Evolutionary conservation across 2,888 invertebrate species (phyloP).

Genomic region (Mayetiola destructor): DNA sequence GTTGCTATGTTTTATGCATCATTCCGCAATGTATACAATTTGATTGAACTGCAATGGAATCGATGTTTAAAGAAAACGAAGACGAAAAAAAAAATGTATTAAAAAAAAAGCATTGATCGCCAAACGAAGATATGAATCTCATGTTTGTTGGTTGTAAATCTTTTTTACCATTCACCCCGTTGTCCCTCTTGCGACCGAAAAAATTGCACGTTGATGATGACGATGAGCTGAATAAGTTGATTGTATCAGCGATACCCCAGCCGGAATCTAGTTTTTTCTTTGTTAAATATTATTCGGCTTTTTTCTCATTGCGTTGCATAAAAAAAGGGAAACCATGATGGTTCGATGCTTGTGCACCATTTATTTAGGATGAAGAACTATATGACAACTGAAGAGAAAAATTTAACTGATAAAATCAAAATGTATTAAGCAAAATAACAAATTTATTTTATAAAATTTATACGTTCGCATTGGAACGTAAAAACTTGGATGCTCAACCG

Average conservation of each 20-base stretch:
- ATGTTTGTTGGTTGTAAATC: neutral
- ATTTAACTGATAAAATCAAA: slow-evolving; percentile 1
- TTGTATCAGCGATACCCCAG: neutral
- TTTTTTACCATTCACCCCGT: neutral
- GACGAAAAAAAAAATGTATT: too few species aligned
- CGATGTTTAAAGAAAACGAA: too few species aligned
- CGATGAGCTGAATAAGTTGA: too few species aligned
- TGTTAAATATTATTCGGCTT: too few species aligned
- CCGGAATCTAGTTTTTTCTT: too few species aligned
- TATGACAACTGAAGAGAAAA: neutral
- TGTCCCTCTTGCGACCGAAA: neutral
- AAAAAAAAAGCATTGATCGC: too few species aligned
- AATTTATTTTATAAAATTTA: slow-evolving; percentile 11
- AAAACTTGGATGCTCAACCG: slow-evolving; percentile 3
- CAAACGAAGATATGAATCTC: slow-evolving; percentile 13
- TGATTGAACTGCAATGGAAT: slow-evolving; percentile 6
- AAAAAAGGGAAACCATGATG: neutral
- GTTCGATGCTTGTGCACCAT: too few species aligned
- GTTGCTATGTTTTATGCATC: slow-evolving; percentile 4
- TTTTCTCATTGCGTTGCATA: neutral
- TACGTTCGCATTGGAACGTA: slow-evolving; percentile 4
- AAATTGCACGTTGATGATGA: too few species aligned
- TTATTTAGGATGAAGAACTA: neutral
- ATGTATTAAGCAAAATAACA: slow-evolving; percentile 8
- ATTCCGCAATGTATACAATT: neutral